A percentile compares a stretch with the other conserved stretches of the same genome.
Conservation (phyloP, 2,113 vertebrate genomes). For the Zeus faber region DNA sequence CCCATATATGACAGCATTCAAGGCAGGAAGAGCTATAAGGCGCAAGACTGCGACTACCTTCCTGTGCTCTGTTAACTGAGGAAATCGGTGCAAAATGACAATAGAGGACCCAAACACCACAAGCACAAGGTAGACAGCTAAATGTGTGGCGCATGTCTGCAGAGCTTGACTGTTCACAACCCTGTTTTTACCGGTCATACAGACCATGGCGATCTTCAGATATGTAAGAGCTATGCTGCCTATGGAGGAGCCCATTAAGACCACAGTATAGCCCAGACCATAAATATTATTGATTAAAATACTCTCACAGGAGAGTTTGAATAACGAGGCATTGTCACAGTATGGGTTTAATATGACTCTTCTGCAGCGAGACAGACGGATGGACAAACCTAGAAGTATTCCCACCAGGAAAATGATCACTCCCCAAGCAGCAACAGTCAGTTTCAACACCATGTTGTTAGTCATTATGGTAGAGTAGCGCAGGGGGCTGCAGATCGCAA, state of each 20-base stretch:
- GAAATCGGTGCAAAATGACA: slow-evolving; percentile 49
- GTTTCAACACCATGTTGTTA: slow-evolving; percentile 36
- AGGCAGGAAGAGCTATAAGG: slow-evolving; percentile 31
- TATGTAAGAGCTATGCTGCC: slow-evolving; percentile 52
- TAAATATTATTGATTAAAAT: slow-evolving; percentile 53
- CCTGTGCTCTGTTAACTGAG: slow-evolving; percentile 18
- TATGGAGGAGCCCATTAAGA: slow-evolving; percentile 35
- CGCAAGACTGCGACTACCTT: slow-evolving; percentile 47
- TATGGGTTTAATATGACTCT: slow-evolving; percentile 37
- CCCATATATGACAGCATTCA: slow-evolving; percentile 57
- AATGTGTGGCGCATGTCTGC: slow-evolving; percentile 60
- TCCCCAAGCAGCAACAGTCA: slow-evolving; percentile 48
- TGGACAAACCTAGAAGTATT: slow-evolving; percentile 36
- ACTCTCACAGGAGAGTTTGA: slow-evolving; percentile 58
- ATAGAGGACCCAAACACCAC: slow-evolving; percentile 8
- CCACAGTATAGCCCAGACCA: slow-evolving; percentile 28
- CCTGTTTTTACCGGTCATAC: slow-evolving; percentile 29
- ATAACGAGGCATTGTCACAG: slow-evolving; percentile 64
- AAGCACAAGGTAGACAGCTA: slow-evolving; percentile 50
- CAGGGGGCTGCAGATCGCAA: slow-evolving; percentile 63
- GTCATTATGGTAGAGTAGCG: slow-evolving; percentile 57
- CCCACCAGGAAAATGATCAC: not conserved
- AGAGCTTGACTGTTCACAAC: slow-evolving; percentile 38
- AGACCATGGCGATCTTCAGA: slow-evolving; percentile 41
- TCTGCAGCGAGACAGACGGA: slow-evolving; percentile 53